phyloP scores from a whole-genome alignment of 1,140 invertebrate genomes.

The Aphaenogaster rudis region DNA sequence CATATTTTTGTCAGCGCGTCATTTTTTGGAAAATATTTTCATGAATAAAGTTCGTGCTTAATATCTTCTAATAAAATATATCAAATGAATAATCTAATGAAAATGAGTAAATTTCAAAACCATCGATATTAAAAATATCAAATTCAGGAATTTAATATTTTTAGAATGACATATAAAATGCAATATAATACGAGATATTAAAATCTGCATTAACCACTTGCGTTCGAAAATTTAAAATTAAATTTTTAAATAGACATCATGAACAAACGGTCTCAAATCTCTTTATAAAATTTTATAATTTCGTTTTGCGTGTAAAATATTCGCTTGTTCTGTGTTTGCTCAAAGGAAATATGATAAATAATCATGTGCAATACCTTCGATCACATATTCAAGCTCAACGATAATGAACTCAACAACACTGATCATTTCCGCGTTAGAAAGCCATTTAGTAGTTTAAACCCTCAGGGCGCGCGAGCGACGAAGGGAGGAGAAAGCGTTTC shows the following conservation, averaged over 20 bases:
- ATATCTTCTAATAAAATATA: slow-evolving; percentile 11
- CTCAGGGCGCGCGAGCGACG: neutral
- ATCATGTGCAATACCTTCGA: neutral
- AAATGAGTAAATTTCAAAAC: slow-evolving; percentile 23
- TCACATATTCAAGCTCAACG: neutral
- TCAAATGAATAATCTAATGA: neutral
- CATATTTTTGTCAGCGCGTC: neutral
- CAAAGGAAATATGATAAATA: slow-evolving; percentile 33
- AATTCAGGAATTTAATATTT: slow-evolving; percentile 10
- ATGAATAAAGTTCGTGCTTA: neutral
- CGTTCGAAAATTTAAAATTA: slow-evolving; percentile 23
- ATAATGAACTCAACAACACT: slow-evolving; percentile 58
- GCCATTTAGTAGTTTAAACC: slow-evolving; percentile 51
- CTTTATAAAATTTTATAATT: slow-evolving; percentile 49
- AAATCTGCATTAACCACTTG: slow-evolving; percentile 28
- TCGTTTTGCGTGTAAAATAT: neutral
- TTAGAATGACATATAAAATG: slow-evolving; percentile 27
- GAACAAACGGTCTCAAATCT: slow-evolving; percentile 2
- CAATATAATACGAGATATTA: slow-evolving; percentile 43
- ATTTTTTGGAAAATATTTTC: neutral
- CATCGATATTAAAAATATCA: slow-evolving; percentile 30
- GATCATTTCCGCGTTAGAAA: slow-evolving; percentile 57
- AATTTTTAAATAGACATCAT: slow-evolving; percentile 35
- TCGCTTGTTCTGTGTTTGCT: neutral
- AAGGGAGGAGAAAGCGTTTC: slow-evolving; percentile 34